Evolutionary conservation across 2,888 invertebrate genomes (phyloP).

Genomic region (Parnassius smintheus): DNA sequence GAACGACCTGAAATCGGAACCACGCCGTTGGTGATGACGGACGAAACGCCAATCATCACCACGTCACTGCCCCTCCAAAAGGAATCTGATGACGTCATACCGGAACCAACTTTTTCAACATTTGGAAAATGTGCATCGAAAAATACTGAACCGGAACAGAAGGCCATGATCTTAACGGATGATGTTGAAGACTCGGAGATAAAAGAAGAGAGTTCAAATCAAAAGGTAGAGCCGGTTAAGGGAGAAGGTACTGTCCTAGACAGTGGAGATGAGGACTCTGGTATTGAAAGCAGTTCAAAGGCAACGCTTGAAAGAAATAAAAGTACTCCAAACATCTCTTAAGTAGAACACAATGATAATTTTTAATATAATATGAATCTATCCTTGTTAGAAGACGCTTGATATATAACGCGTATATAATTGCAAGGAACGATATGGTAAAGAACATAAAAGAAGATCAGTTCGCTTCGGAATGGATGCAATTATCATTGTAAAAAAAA

Average conservation of each 20-base stretch:
- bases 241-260: slow-evolving; percentile 83
- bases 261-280: slow-evolving; percentile 84
- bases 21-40: slow-evolving; percentile 66
- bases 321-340: slow-evolving; percentile 55
- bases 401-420: slow-evolving; percentile 6
- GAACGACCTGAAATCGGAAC: slow-evolving; percentile 32
- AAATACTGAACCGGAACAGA: slow-evolving; percentile 50
- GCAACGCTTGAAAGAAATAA: slow-evolving; percentile 79
- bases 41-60: slow-evolving; percentile 68
- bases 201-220: slow-evolving; percentile 43
- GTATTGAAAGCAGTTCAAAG: slow-evolving; percentile 83
- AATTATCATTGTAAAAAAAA: background rate
- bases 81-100: slow-evolving; percentile 53
- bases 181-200: slow-evolving; percentile 40
- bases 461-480: background rate
- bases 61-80: slow-evolving; percentile 45
- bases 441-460: background rate
- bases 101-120: slow-evolving; percentile 81
- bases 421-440: slow-evolving; percentile 8
- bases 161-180: slow-evolving; percentile 56
- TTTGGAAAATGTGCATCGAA: slow-evolving; percentile 76
- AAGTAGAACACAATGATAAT: slow-evolving; percentile 35
- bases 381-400: slow-evolving; percentile 22
- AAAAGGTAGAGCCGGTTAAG: slow-evolving; percentile 56
- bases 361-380: slow-evolving; percentile 24